phyloP scores from a whole-genome alignment of 2,113 vertebrate species.

The Orthonyx spaldingii region DNA sequence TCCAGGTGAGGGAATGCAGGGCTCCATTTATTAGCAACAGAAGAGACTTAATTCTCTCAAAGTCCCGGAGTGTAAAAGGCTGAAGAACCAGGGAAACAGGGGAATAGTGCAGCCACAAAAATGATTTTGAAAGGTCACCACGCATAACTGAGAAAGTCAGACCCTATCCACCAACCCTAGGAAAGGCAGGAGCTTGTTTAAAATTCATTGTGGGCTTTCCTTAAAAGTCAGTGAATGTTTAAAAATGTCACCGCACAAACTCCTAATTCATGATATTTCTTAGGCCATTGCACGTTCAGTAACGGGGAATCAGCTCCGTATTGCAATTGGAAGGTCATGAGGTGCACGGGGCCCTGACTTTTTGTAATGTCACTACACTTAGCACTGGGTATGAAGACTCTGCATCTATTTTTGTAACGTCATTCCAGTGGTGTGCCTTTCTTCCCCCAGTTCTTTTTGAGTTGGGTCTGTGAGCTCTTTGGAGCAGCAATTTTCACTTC shows the following conservation, averaged over 20 bases:
- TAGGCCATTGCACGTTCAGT: background rate
- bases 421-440: background rate
- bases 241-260: conserved; percentile 45
- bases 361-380: background rate
- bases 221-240: background rate
- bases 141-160: background rate
- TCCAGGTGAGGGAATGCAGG: background rate
- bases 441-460: background rate
- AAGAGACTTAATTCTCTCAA: background rate
- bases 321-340: background rate
- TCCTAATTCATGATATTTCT: background rate
- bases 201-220: conserved; percentile 10
- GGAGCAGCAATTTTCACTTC: background rate
- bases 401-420: background rate
- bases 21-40: background rate
- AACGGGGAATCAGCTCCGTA: background rate
- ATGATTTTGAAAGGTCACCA: background rate
- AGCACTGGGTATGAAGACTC: background rate
- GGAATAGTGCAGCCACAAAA: background rate
- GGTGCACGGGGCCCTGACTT: background rate
- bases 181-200: background rate
- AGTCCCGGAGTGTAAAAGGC: background rate
- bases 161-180: background rate
- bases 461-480: background rate
- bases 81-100: background rate